Evolutionary conservation across 2,888 invertebrate species (phyloP).

Genomic region (Muschampia plurimacula): DNA sequence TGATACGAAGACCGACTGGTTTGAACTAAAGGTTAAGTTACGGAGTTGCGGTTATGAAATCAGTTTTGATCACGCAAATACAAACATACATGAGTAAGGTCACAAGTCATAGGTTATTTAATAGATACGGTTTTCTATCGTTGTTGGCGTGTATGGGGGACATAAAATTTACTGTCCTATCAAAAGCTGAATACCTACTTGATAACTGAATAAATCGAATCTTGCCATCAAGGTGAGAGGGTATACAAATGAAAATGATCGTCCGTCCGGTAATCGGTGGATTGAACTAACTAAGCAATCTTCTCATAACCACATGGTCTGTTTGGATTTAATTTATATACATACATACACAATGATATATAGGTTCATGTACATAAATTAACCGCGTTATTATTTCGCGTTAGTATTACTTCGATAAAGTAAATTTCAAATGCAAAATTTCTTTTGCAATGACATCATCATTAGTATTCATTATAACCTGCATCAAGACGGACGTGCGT

Average conservation of each 20-base stretch:
- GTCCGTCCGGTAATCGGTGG: neutral
- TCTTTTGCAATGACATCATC: slow-evolving; percentile 36
- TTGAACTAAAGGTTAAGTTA: slow-evolving; percentile 38
- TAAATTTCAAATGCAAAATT: slow-evolving; percentile 29
- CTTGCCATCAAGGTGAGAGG: too few species aligned
- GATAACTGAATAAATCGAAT: too few species aligned
- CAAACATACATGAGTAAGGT: slow-evolving; percentile 48
- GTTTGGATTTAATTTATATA: too few species aligned
- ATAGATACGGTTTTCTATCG: neutral
- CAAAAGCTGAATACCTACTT: too few species aligned
- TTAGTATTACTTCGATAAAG: neutral
- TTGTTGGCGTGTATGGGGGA: neutral
- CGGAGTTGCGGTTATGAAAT: slow-evolving; percentile 61
- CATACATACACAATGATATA: neutral
- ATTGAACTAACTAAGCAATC: neutral
- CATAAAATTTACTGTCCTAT: neutral
- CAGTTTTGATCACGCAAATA: slow-evolving; percentile 57
- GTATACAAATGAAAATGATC: neutral
- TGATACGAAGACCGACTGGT: slow-evolving; percentile 49
- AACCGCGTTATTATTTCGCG: neutral
- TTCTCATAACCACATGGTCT: too few species aligned
- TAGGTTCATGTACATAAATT: neutral
- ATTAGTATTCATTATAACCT: slow-evolving; percentile 65
- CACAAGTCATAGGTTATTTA: slow-evolving; percentile 62
- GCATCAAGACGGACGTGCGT: slow-evolving; percentile 72